These are phyloP conservation scores for Thinocorus orbignyianus DNA, from an alignment of 2,113 vertebrate genomes.

Conservation along the genomic window DNA sequence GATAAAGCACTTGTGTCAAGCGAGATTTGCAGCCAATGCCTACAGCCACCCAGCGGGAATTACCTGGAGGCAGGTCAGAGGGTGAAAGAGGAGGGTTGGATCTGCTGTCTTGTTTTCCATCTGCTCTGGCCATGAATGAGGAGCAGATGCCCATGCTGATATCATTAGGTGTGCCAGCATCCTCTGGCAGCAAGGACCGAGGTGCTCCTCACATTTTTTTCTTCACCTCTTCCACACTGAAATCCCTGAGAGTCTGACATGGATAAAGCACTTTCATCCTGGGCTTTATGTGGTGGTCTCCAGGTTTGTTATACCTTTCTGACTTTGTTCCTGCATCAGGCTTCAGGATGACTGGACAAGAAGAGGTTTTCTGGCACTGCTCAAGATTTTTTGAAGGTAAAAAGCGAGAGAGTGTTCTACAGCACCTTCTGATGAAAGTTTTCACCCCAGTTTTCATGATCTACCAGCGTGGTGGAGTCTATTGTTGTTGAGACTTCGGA, in stretches of 20 bases:
- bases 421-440: not conserved
- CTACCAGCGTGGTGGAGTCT: accelerated
- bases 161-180: not conserved
- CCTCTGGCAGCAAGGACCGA: not conserved
- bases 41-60: not conserved
- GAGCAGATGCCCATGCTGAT: not conserved
- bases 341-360: not conserved
- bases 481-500: not conserved
- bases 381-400: accelerated
- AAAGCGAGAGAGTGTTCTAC: not conserved
- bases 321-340: accelerated
- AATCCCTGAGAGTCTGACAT: accelerated
- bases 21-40: not conserved
- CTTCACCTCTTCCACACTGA: not conserved
- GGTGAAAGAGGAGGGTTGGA: not conserved
- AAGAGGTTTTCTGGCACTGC: not conserved
- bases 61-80: not conserved
- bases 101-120: not conserved
- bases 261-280: not conserved
- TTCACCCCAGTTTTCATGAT: not conserved
- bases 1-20: not conserved
- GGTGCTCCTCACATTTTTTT: not conserved
- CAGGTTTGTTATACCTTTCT: accelerated
- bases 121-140: not conserved
- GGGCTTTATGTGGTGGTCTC: accelerated